Evolutionary conservation across 2,113 vertebrate species (phyloP).

Genomic region (Daphoenositta chrysoptera): DNA sequence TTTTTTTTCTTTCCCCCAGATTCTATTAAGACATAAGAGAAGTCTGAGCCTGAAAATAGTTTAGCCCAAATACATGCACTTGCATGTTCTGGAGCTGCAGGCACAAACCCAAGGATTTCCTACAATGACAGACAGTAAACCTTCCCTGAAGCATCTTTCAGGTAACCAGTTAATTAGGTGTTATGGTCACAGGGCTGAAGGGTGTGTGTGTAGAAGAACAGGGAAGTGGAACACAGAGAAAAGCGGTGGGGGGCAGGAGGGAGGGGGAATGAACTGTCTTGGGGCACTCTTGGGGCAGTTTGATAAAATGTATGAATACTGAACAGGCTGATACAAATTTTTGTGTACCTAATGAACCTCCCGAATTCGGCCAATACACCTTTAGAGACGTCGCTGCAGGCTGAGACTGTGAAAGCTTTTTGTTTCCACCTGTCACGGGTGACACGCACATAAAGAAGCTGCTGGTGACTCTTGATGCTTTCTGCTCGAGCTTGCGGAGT

Average conservation of each 20-base stretch:
- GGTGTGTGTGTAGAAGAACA: background rate
- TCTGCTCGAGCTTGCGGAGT: accelerated
- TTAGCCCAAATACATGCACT: background rate
- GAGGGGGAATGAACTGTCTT: background rate
- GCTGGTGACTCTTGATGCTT: background rate
- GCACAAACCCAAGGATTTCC: background rate
- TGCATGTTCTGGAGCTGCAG: background rate
- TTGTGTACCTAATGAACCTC: background rate
- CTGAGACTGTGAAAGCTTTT: no score
- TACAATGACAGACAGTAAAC: background rate
- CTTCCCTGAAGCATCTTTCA: background rate
- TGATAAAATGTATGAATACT: background rate
- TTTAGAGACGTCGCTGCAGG: background rate
- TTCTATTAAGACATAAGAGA: background rate
- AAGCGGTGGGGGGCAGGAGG: accelerated
- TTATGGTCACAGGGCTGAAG: background rate
- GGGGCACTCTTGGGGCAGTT: background rate
- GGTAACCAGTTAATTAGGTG: background rate
- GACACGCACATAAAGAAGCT: background rate
- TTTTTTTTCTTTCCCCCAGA: accelerated
- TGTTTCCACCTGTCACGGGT: accelerated
- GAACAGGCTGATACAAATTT: background rate
- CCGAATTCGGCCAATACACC: background rate
- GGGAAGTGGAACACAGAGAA: background rate
- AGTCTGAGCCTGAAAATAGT: background rate